Evolutionary conservation across 2,888 invertebrate genomes (phyloP), one percentile per base, ranked within the genome.

Genomic region (Phyllotreta cruciferae): DNA sequence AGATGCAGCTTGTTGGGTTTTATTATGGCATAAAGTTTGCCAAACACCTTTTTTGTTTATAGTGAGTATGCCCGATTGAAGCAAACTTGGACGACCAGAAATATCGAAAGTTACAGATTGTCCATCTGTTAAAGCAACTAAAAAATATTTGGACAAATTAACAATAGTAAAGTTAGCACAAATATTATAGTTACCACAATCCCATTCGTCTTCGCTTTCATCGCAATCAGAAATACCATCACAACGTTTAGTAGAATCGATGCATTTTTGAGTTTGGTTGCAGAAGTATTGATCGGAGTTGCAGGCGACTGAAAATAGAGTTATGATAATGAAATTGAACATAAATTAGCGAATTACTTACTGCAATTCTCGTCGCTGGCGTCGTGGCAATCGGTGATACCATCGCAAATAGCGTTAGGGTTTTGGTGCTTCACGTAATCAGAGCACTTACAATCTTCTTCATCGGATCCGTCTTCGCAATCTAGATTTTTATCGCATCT

Each of bases 381-480:
- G 82, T 92, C 92, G 44, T 82, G 81, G 74, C 93, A 93, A 75
- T 94, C 92, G 3, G 86, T 81, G 65, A 86, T 82, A 13, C 91
- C 92, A 79, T 94, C 90, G 78, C 94, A 94, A 66, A 93, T 82
- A 0, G 89, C 83, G 6, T 82, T 79, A 8, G 86, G 83, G 64
- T 84, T 73, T 1, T 79, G 74, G 10, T 82, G 81, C 60, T 79
- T 78, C 45, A 93, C 80, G 73, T 87, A 88, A 74, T 92, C 91
- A n/a, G 81, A 83, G 75, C 93, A 93, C 0, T 84, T 84, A 76
- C 94, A 94, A 63, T 85, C 81, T 4, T 84, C 77, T 80, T 94
- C 94, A 78, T 94, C 94, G 0, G 89, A 89, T 3, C 89, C 90
- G 81, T 94, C 94, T 80, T 93, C 91, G 77, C 94, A 94, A 74